These are phyloP conservation scores for Discoglossus pictus DNA, from an alignment of 2,797 vertebrate species.

Conservation along the genomic window DNA sequence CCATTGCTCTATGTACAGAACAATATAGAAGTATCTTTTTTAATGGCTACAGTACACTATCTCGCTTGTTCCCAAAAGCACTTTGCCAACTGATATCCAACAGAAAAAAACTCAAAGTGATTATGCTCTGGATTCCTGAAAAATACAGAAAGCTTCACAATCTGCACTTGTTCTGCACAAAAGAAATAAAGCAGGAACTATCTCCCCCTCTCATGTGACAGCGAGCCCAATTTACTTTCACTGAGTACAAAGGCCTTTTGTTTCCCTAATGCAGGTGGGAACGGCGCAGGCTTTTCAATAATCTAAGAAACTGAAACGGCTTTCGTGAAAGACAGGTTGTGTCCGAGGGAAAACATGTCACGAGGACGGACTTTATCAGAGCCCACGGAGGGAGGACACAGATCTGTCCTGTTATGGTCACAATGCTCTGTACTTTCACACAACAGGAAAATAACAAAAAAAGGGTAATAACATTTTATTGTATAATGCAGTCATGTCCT, in stretches of 20 bases:
- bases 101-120: too few relatives aligned
- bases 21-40: too few relatives aligned
- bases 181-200: slow-evolving; percentile 58
- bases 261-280: slow-evolving; percentile 67
- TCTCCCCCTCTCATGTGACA: slow-evolving; percentile 70
- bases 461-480: too few relatives aligned
- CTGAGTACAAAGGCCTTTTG: slow-evolving; percentile 69
- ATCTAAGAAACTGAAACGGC: slow-evolving; percentile 34
- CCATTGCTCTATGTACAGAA: too few relatives aligned
- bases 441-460: neutral
- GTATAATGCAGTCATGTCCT: too few relatives aligned
- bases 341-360: slow-evolving; percentile 8
- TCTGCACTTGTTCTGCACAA: slow-evolving; percentile 63
- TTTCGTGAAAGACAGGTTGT: slow-evolving; percentile 35
- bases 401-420: slow-evolving; percentile 1
- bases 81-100: too few relatives aligned
- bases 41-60: slow-evolving; percentile 42
- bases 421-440: neutral
- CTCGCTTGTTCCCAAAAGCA: slow-evolving; percentile 52
- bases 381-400: neutral
- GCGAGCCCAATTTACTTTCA: slow-evolving; percentile 61
- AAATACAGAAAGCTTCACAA: slow-evolving; percentile 61
- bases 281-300: slow-evolving; percentile 50
- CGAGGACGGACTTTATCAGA: neutral
- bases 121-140: slow-evolving; percentile 55